A percentile compares a stretch with the other conserved stretches of the same genome.
phyloP scores from a whole-genome alignment of 2,113 vertebrate species.

The Eptesicus fuscus region DNA sequence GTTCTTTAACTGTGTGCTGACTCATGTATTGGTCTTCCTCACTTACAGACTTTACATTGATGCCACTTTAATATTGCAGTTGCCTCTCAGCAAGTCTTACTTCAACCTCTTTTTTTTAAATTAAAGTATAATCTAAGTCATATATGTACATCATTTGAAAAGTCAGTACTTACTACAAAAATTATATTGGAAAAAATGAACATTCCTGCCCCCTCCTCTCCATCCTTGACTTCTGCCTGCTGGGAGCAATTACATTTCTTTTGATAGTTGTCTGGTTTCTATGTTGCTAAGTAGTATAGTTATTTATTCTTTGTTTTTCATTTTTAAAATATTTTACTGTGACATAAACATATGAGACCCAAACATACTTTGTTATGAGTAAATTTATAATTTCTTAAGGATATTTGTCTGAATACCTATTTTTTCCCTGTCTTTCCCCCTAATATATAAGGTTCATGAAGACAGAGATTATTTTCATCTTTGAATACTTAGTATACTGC shows the following conservation, averaged over 20 bases:
- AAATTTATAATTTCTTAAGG: neutral
- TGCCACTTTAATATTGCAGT: neutral
- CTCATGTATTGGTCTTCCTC: neutral
- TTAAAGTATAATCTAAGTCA: neutral
- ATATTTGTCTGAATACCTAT: neutral
- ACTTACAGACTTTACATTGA: neutral
- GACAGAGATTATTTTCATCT: neutral
- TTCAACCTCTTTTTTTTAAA: neutral
- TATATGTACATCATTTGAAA: neutral
- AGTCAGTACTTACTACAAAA: neutral
- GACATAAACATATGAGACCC: neutral
- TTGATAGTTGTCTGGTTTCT: neutral
- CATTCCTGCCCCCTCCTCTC: neutral
- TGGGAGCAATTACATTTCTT: neutral
- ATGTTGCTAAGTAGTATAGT: neutral
- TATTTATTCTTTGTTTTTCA: neutral
- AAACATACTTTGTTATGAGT: neutral
- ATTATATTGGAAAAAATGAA: neutral
- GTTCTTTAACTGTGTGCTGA: neutral
- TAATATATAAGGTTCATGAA: neutral
- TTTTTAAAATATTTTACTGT: neutral
- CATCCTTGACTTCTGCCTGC: neutral
- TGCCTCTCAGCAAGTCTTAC: neutral
- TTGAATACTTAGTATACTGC: neutral
- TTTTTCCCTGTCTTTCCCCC: neutral